Conservation (phyloP, 2,888 invertebrate species). For the Polia nebulosa region DNA sequence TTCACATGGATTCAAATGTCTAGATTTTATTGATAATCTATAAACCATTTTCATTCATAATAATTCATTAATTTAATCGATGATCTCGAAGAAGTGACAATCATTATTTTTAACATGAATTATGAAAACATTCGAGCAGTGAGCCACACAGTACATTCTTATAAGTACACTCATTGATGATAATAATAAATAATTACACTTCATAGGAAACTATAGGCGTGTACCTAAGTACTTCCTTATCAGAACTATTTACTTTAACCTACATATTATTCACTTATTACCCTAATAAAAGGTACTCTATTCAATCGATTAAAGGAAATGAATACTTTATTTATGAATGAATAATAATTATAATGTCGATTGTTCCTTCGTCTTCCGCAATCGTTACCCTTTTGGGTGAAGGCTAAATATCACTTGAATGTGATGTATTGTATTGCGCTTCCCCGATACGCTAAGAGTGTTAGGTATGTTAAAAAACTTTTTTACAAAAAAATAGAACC, state of each 20-base stretch:
- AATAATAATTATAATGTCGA: constrained; percentile 10
- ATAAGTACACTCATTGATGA: constrained; percentile 22
- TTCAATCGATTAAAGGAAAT: constrained; percentile 12
- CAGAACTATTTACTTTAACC: constrained; percentile 43
- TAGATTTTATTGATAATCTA: neutral
- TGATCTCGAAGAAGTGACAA: constrained; percentile 19
- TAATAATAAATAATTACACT: constrained; percentile 41
- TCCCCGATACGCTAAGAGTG: constrained; percentile 7
- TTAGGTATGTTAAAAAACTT: neutral
- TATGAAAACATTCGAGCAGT: constrained; percentile 20
- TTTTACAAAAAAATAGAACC: neutral
- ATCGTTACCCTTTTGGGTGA: constrained; percentile 31
- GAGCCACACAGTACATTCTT: neutral
- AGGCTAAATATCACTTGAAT: constrained; percentile 27
- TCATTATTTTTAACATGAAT: constrained; percentile 31
- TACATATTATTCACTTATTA: constrained; percentile 19
- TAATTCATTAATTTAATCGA: constrained; percentile 16
- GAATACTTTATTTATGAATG: constrained; percentile 2
- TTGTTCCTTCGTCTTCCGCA: constrained; percentile 41
- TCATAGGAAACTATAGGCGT: constrained; percentile 24
- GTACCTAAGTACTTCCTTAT: constrained; percentile 36
- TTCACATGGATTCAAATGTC: neutral
- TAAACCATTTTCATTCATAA: neutral
- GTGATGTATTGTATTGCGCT: constrained; percentile 9
- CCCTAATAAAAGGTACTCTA: constrained; percentile 18